Percentiles rank a stretch among this genome's conserved stretches.
These are phyloP conservation scores for Hirudo medicinalis DNA, from an alignment of 1,140 invertebrate genomes.

Conservation along the genomic window DNA sequence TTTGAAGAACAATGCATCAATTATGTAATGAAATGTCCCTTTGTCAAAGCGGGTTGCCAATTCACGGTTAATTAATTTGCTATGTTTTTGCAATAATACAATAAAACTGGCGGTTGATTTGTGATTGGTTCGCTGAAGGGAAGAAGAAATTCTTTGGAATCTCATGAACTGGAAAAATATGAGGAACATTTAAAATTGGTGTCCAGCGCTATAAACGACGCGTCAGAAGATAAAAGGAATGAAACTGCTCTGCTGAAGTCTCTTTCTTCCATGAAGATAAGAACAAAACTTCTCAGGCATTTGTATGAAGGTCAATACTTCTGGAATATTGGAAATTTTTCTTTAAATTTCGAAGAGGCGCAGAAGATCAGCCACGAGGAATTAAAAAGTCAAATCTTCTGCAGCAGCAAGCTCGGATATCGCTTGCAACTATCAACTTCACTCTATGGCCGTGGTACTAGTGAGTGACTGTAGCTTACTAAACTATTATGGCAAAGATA, in stretches of 20 bases:
- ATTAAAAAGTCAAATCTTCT: conserved; percentile 1
- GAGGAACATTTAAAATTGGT: background rate
- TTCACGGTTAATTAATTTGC: background rate
- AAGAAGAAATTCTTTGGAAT: background rate
- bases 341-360: background rate
- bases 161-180: background rate
- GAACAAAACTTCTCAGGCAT: background rate
- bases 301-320: conserved; percentile 1
- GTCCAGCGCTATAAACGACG: background rate
- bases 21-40: background rate
- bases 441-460: background rate
- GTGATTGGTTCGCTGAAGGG: background rate
- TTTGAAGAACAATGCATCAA: background rate
- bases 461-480: background rate
- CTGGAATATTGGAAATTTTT: conserved; percentile 7
- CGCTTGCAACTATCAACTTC: background rate
- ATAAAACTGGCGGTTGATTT: background rate
- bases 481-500: too few species aligned
- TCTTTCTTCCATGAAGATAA: background rate
- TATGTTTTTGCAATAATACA: background rate
- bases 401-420: background rate
- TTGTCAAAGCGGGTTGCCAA: background rate
- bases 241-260: background rate
- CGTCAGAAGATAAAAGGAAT: background rate
- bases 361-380: conserved; percentile 3